Base-by-base conservation (phyloP, 2,797 vertebrate species). In the Characodon lateralis region DNA sequence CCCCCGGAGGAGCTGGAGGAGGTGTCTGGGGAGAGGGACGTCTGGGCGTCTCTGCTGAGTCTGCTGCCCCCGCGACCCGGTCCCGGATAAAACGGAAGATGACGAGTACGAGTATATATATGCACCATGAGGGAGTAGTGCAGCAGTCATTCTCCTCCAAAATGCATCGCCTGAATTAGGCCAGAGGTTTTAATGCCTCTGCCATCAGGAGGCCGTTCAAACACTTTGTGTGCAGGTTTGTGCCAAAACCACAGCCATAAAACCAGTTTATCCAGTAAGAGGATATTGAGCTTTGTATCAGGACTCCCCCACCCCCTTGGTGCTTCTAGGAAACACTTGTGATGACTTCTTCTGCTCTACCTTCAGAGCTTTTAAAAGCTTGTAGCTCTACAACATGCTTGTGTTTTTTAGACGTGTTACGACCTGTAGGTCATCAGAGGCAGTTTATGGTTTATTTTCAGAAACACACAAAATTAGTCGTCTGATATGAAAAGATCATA, bases 231-330 rank as follows among this genome's bases (percentile, higher is more conserved):
- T 65, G 74, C 73, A 41, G 65, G 70, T 77, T 31, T 77, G 61
- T 74, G 53, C 77, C 72, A 71, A 90, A 89, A 86, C 81, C 86
- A 70, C 78, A 77, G 84, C 81, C 83, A 89, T 93, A 90, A 94
- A 93, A 92, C 88, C 90, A 85, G 92, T 93, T 94, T 85, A 92
- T 91, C 92, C 85, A 89, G 85, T 93, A 90, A 92, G 90, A 91
- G 89, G 89, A 93, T 93, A 88, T 79, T 83, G 71, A 77, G 84
- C 88, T 90, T 91, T 88, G 83, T 81, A 86, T 82, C 74, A 73
- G 72, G 77, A 78, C 74, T 66, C 73, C 61, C 85, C 65, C 31
- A 13, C 24, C 35, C 12, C 75, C 73, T 71, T 71, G 75, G 58
- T 75, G 74, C 73, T 78, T 48, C 16, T 81, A 76, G 73, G 53